Conservation (phyloP, 2,888 invertebrate genomes). For the Drosophila colorata region DNA sequence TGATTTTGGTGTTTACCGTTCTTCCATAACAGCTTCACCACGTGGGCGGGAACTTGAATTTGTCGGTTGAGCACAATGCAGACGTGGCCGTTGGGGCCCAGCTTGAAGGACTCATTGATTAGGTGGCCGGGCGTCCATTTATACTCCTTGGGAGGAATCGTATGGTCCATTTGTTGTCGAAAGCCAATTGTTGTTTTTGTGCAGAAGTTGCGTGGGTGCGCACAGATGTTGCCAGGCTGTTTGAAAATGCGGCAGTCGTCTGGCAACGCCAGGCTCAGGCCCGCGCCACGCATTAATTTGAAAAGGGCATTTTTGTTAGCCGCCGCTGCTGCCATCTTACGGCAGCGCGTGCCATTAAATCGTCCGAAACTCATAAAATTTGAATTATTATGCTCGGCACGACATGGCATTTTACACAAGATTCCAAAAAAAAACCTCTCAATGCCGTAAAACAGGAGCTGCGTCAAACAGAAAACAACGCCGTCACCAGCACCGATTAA, state of each 20-base stretch:
- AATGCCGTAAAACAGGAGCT: constrained; percentile 5
- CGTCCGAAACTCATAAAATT: constrained; percentile 41
- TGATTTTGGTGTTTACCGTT: constrained; percentile 86
- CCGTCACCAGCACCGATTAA: constrained; percentile 34
- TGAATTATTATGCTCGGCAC: constrained; percentile 47
- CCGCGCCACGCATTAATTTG: constrained; percentile 48
- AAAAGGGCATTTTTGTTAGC: constrained; percentile 45
- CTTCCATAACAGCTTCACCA: constrained; percentile 88
- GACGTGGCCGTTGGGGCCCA: constrained; percentile 86
- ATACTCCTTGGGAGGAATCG: constrained; percentile 67
- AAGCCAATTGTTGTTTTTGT: constrained; percentile 75
- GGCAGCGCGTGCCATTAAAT: constrained; percentile 55
- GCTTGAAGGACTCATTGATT: constrained; percentile 61
- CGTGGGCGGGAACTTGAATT: constrained; percentile 86
- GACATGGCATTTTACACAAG: constrained; percentile 15
- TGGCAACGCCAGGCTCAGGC: constrained; percentile 34
- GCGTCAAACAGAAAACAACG: constrained; percentile 25
- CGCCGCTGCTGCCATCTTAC: constrained; percentile 53
- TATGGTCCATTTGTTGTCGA: constrained; percentile 75
- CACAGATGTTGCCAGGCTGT: constrained; percentile 31
- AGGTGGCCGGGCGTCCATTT: constrained; percentile 74
- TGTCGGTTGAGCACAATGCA: constrained; percentile 89
- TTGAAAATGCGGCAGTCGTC: constrained; percentile 17
- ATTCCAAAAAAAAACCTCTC: constrained; percentile 5
- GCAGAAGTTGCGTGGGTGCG: constrained; percentile 57